Evolutionary conservation across 2,797 vertebrate genomes (phyloP).

Genomic region (Somateria mollissima): DNA sequence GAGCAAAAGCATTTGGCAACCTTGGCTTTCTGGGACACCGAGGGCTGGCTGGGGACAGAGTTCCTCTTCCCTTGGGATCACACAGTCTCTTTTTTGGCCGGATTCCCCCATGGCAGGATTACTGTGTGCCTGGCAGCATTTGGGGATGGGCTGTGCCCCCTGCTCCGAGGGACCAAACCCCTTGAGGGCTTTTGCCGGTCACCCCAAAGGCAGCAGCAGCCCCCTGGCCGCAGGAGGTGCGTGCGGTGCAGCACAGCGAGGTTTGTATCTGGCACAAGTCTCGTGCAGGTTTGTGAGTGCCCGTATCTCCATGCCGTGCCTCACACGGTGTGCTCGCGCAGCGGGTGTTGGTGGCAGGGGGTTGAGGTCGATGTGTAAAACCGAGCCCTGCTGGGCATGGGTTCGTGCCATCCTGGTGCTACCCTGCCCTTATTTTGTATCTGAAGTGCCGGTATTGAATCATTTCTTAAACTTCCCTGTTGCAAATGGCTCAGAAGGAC

Average conservation of each 20-base stretch:
- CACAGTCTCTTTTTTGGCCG: neutral
- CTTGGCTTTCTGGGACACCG: neutral
- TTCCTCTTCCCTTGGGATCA: neutral
- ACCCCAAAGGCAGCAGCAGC: neutral
- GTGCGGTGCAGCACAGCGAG: neutral
- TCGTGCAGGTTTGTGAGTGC: neutral
- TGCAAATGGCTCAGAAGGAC: neutral
- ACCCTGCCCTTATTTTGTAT: neutral
- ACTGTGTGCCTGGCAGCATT: neutral
- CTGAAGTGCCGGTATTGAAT: neutral
- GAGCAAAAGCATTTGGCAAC: neutral
- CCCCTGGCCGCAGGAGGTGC: rapidly evolving
- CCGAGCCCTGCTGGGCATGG: neutral
- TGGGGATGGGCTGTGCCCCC: neutral
- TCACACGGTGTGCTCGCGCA: neutral
- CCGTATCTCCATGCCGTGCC: rapidly evolving
- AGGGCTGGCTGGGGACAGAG: too few species aligned
- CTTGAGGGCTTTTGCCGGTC: neutral
- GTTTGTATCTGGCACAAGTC: rapidly evolving
- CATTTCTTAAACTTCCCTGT: neutral
- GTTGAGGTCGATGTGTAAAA: rapidly evolving
- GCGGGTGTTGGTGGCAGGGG: rapidly evolving
- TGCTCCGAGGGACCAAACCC: neutral
- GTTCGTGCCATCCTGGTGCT: too few species aligned
- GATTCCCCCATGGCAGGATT: neutral